These are phyloP conservation scores for Saccostrea cuccullata DNA, from an alignment of 1,140 invertebrate genomes.

Conservation along the genomic window DNA sequence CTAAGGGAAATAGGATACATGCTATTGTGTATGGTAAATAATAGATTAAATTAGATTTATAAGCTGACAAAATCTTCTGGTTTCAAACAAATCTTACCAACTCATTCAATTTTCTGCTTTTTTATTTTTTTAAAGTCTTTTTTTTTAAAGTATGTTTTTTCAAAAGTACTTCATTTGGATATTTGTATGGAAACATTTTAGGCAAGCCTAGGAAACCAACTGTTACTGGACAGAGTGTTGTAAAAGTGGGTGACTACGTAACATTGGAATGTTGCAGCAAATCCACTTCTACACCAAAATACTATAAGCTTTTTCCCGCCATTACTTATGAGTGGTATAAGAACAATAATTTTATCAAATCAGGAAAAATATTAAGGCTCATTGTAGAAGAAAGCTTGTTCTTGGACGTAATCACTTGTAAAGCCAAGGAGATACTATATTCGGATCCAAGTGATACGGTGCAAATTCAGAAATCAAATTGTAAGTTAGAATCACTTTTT, in stretches of 20 bases:
- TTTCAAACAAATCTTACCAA: too few relatives aligned
- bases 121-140: too few relatives aligned
- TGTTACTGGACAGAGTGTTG: neutral
- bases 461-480: neutral
- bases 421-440: neutral
- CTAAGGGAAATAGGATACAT: neutral
- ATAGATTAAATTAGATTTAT: neutral
- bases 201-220: neutral
- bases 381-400: neutral
- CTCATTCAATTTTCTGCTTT: too few relatives aligned
- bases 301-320: neutral
- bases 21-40: neutral
- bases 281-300: neutral
- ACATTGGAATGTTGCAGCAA: neutral
- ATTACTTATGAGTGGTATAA: slow-evolving; percentile 5
- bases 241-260: neutral
- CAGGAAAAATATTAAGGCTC: slow-evolving; percentile 13
- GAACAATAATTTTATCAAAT: neutral
- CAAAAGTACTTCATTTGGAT: too few relatives aligned
- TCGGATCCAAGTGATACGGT: neutral
- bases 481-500: neutral
- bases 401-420: neutral
- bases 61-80: too few relatives aligned
- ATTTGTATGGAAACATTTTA: neutral
- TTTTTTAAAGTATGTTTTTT: too few relatives aligned